These are phyloP conservation scores for Ceratotherium simum DNA, from an alignment of 2,113 vertebrate species.

Conservation along the genomic window DNA sequence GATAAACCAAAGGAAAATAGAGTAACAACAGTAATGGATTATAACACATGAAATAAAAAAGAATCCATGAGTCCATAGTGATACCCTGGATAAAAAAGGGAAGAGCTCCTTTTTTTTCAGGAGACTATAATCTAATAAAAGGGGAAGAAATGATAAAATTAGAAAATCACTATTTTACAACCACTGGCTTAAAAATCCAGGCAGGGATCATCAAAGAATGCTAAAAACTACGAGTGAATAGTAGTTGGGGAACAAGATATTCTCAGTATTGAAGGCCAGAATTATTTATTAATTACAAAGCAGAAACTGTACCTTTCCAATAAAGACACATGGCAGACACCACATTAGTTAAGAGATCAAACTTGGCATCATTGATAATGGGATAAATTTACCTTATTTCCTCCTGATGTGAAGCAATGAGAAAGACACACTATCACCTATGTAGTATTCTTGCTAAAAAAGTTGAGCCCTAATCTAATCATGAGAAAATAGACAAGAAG, in stretches of 20 bases:
- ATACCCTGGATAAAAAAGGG: neutral
- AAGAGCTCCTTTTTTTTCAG: neutral
- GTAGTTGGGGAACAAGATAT: neutral
- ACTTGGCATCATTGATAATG: constrained; percentile 30
- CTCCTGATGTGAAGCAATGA: neutral
- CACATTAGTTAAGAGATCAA: neutral
- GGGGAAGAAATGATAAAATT: neutral
- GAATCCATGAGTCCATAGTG: neutral
- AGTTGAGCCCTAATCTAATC: neutral
- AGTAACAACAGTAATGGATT: neutral
- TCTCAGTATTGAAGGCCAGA: neutral
- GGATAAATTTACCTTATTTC: neutral
- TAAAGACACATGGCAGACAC: neutral
- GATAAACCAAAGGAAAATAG: neutral
- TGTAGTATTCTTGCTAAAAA: neutral
- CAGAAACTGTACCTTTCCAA: neutral
- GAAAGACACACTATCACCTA: neutral
- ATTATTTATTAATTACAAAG: constrained; percentile 3
- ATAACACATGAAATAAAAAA: neutral
- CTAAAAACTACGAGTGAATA: neutral
- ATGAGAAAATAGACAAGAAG: neutral
- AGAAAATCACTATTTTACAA: neutral
- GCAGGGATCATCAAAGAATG: neutral
- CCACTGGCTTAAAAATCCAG: neutral
- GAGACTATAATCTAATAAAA: neutral